Conservation (phyloP, 2,888 invertebrate genomes). For the Malthinus flaveolus region DNA sequence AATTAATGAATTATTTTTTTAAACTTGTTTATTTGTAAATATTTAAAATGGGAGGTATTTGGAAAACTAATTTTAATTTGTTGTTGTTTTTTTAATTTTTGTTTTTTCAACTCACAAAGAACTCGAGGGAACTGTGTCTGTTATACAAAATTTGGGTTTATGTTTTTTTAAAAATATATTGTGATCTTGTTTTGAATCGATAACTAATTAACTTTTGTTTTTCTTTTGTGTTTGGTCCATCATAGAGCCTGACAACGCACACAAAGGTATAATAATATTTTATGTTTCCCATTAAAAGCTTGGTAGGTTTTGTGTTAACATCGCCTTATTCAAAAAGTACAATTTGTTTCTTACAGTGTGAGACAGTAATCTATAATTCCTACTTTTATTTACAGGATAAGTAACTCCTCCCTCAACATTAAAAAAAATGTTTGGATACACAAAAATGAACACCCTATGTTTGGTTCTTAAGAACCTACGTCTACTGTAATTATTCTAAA, state of each 20-base stretch:
- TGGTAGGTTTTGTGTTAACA: slow-evolving; percentile 20
- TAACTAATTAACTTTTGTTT: slow-evolving; percentile 35
- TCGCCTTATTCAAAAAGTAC: slow-evolving; percentile 6
- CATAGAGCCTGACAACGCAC: slow-evolving; percentile 51
- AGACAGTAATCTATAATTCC: no score
- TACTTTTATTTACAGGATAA: no score
- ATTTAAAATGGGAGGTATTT: neutral
- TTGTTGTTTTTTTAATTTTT: slow-evolving; percentile 24
- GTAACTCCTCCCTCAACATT: no score
- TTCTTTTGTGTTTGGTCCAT: slow-evolving; percentile 45
- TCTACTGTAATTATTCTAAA: no score
- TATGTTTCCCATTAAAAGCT: slow-evolving; percentile 22
- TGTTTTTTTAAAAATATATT: slow-evolving; percentile 1
- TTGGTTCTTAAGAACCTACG: no score
- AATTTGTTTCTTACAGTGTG: no score
- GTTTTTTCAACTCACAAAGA: slow-evolving; percentile 8
- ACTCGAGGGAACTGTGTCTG: no score
- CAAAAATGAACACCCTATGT: no score
- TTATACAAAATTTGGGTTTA: no score
- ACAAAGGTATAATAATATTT: slow-evolving; percentile 52
- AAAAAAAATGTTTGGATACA: no score
- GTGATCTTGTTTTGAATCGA: neutral
- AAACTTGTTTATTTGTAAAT: neutral
- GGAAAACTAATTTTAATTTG: neutral
- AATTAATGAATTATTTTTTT: no score